phyloP scores from a whole-genome alignment of 2,113 vertebrate species.

The Romanogobio albipinnatus region DNA sequence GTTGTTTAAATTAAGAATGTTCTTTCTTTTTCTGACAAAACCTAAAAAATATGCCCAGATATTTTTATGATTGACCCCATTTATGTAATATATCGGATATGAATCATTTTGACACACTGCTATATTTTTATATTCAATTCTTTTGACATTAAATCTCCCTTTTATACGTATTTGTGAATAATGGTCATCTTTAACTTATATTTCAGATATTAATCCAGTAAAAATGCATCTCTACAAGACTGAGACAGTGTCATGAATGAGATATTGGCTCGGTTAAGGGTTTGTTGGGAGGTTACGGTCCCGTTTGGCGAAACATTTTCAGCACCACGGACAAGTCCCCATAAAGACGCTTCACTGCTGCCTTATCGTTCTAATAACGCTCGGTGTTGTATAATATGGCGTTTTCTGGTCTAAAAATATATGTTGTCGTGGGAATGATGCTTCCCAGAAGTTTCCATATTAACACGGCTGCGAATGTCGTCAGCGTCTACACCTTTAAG shows the following conservation, averaged over 20 bases:
- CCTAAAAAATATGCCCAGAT: neutral
- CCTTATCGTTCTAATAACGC: slow-evolving; percentile 60
- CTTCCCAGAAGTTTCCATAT: neutral
- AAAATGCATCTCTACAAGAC: neutral
- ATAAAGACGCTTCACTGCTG: neutral
- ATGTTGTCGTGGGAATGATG: neutral
- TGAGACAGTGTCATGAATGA: neutral
- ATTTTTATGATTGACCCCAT: neutral
- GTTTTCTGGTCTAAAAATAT: neutral
- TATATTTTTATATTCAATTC: neutral
- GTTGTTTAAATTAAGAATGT: neutral
- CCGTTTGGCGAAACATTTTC: slow-evolving; percentile 29
- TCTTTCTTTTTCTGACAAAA: neutral
- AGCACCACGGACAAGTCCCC: slow-evolving; percentile 47
- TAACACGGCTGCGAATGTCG: slow-evolving; percentile 13
- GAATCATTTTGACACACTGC: neutral
- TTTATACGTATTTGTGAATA: neutral
- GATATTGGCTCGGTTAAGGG: neutral
- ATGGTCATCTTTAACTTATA: neutral
- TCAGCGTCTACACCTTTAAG: slow-evolving; percentile 1
- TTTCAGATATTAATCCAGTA: neutral
- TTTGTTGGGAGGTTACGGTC: neutral
- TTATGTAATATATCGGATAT: neutral
- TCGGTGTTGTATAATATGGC: slow-evolving; percentile 42
- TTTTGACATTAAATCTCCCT: neutral